phyloP scores from a whole-genome alignment of 1,140 invertebrate species.

The Heterodera schachtii region DNA sequence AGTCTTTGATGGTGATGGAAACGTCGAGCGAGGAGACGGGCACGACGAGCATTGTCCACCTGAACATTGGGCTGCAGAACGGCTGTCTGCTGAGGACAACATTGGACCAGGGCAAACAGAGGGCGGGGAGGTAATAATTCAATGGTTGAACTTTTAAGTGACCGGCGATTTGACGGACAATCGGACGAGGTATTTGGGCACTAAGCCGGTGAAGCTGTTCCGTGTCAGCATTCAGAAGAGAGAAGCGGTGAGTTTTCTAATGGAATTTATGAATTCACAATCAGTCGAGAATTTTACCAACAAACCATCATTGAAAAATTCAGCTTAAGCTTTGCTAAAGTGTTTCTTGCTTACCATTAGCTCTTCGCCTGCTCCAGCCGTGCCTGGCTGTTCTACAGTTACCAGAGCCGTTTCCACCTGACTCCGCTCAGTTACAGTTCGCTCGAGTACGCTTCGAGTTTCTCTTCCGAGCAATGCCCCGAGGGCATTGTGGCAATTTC shows the following conservation, averaged over 20 bases:
- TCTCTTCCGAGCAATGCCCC: slow-evolving; percentile 96
- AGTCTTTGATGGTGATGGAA: slow-evolving; percentile 94
- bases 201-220: slow-evolving; percentile 91
- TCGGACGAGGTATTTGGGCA: slow-evolving; percentile 90
- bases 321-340: neutral
- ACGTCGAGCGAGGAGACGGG: slow-evolving; percentile 71
- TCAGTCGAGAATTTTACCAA: no score
- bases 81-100: slow-evolving; percentile 92
- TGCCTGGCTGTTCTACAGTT: slow-evolving; percentile 97
- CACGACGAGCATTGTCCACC: slow-evolving; percentile 75
- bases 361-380: slow-evolving; percentile 93
- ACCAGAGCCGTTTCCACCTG: slow-evolving; percentile 79
- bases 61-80: slow-evolving; percentile 97
- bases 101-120: slow-evolving; percentile 75
- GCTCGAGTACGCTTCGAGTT: slow-evolving; percentile 94
- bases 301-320: no score
- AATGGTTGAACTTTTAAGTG: slow-evolving; percentile 68
- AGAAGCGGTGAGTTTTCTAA: slow-evolving; percentile 75
- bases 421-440: slow-evolving; percentile 62
- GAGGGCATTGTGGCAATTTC: slow-evolving; percentile 99
- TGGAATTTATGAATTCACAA: no score
- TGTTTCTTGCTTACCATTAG: slow-evolving; percentile 62
- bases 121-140: no score
- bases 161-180: slow-evolving; percentile 96
- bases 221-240: slow-evolving; percentile 90